Percentiles rank a stretch among this genome's conserved stretches.
Evolutionary conservation across 2,797 vertebrate genomes (phyloP).

Genomic region (Acrocephalus scirpaceus): DNA sequence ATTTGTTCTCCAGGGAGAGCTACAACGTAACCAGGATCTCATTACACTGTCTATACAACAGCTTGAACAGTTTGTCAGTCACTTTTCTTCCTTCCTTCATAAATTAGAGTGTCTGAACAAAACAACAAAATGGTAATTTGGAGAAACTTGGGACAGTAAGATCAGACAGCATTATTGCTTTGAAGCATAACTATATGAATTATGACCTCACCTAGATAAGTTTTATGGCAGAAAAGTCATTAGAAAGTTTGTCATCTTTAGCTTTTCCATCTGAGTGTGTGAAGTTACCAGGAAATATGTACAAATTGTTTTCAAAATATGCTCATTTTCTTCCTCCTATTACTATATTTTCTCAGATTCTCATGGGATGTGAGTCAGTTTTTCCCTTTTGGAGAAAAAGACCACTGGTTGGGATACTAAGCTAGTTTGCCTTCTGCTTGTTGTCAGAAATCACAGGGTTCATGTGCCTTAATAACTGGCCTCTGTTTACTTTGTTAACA

Average conservation of each 20-base stretch:
- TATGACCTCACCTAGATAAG: slow-evolving; percentile 10
- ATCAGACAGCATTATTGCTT: not conserved
- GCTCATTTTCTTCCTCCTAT: not conserved
- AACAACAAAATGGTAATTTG: slow-evolving; percentile 17
- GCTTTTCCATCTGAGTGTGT: not conserved
- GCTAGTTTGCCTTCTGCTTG: not conserved
- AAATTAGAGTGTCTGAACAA: not conserved
- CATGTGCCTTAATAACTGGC: not conserved
- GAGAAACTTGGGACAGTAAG: slow-evolving; percentile 11
- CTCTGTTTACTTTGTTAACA: not conserved
- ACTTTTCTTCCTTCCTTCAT: not conserved
- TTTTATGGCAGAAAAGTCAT: slow-evolving; percentile 59
- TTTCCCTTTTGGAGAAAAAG: not conserved
- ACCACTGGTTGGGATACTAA: not conserved
- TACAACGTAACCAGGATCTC: fast-evolving
- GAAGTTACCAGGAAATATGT: not conserved
- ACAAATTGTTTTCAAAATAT: slow-evolving; percentile 8
- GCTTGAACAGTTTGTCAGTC: not conserved
- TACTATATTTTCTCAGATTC: not conserved
- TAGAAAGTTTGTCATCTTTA: slow-evolving; percentile 33
- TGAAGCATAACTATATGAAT: slow-evolving; percentile 28
- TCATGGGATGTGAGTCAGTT: not conserved
- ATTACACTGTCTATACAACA: not conserved
- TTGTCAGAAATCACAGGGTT: not conserved
- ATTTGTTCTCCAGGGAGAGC: not conserved